These are phyloP conservation scores for Cephalopterus ornatus DNA, from an alignment of 2,113 vertebrate species.

Conservation along the genomic window DNA sequence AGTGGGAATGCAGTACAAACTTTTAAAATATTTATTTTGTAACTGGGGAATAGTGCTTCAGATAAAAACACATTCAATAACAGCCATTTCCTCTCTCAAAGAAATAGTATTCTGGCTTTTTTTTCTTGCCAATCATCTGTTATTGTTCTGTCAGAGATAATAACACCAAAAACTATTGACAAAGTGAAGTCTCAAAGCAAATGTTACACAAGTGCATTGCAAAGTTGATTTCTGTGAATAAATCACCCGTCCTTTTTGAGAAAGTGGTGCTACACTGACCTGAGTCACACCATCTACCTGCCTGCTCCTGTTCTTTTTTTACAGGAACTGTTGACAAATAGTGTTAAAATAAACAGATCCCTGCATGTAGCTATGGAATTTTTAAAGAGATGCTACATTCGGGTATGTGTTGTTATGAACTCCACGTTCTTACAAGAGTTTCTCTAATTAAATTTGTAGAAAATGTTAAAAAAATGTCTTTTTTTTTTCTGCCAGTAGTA, in stretches of 20 bases:
- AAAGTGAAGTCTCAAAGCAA: constrained; percentile 15
- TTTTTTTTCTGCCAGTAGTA: background rate
- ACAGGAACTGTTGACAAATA: background rate
- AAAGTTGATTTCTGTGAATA: background rate
- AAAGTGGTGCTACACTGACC: background rate
- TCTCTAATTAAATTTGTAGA: background rate
- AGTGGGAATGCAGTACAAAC: background rate
- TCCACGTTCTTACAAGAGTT: background rate
- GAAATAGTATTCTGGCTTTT: background rate
- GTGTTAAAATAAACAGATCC: background rate
- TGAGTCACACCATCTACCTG: background rate
- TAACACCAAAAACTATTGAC: constrained; percentile 19
- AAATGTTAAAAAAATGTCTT: background rate
- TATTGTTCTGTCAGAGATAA: constrained; percentile 52
- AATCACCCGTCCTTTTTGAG: background rate
- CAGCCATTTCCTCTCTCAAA: background rate
- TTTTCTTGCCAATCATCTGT: constrained; percentile 36
- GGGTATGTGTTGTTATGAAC: background rate
- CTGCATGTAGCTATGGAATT: background rate
- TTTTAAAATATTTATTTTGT: constrained; percentile 54
- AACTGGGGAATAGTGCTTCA: constrained; percentile 15
- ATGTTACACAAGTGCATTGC: background rate
- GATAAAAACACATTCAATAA: constrained; percentile 26
- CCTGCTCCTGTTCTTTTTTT: background rate
- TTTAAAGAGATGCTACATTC: background rate